Conservation (phyloP, 1,140 invertebrate species). For the Marisa cornuarietis region DNA sequence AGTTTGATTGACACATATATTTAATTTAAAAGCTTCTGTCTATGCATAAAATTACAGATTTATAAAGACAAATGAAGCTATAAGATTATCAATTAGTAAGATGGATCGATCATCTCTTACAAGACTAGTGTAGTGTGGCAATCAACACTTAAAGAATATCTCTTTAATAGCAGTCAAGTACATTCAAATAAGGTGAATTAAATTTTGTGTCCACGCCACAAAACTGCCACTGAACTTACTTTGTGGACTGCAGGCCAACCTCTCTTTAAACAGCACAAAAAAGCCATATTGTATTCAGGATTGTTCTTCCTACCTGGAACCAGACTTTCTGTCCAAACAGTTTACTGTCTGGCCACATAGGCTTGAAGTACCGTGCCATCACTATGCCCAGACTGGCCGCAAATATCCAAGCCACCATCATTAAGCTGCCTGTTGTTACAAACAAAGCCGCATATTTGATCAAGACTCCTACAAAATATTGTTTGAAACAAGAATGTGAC, state of each 20-base stretch:
- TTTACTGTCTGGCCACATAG: conserved; percentile 83
- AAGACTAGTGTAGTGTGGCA: no score
- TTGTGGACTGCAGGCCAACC: not conserved
- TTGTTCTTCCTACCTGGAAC: conserved; percentile 73
- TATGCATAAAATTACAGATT: no score
- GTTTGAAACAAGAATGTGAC: not conserved
- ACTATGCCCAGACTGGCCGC: conserved; percentile 88
- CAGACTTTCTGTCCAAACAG: conserved; percentile 90
- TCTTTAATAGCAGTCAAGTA: no score
- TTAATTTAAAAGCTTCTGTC: no score
- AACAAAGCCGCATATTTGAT: not conserved
- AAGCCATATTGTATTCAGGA: no score
- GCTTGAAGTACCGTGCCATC: conserved; percentile 88
- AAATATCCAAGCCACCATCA: conserved; percentile 91
- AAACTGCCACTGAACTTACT: not conserved
- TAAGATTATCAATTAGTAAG: no score
- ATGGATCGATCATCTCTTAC: no score
- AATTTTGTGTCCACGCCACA: no score
- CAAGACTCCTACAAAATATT: not conserved
- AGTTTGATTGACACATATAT: no score
- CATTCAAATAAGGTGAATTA: not conserved
- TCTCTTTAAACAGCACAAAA: not conserved
- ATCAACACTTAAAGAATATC: no score
- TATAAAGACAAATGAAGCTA: no score
- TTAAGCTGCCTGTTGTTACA: conserved; percentile 70